Conservation (phyloP, 1,140 invertebrate species). For the Zaprionus camerounensis region DNA sequence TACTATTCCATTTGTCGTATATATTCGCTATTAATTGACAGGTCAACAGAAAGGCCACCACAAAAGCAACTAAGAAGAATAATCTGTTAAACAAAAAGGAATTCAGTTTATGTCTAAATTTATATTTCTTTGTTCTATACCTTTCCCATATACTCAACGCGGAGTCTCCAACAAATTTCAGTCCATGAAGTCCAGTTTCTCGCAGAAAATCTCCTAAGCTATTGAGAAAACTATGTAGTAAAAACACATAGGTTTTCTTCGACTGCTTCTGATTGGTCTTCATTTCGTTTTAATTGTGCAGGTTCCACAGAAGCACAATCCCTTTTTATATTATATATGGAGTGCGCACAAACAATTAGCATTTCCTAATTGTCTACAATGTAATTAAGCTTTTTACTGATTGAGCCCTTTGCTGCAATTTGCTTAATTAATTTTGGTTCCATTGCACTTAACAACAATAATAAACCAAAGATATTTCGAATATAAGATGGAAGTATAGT, state of each 20-base stretch:
- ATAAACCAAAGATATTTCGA: neutral
- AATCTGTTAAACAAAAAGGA: constrained; percentile 28
- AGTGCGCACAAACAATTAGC: constrained; percentile 2
- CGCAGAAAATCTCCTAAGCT: constrained; percentile 85
- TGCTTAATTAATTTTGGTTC: constrained; percentile 36
- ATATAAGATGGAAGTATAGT: neutral
- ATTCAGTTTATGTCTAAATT: neutral
- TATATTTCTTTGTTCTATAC: constrained; percentile 76
- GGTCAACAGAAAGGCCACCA: constrained; percentile 87
- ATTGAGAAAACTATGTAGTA: constrained; percentile 40
- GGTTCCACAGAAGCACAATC: neutral
- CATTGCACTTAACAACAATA: neutral
- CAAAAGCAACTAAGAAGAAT: constrained; percentile 86
- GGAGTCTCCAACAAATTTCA: constrained; percentile 90
- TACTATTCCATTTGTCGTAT: constrained; percentile 88
- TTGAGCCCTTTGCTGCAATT: constrained; percentile 21
- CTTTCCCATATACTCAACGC: constrained; percentile 88
- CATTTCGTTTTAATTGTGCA: constrained; percentile 11
- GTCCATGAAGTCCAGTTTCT: constrained; percentile 89
- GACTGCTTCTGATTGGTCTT: constrained; percentile 1
- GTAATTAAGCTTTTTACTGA: constrained; percentile 28
- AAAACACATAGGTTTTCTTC: constrained; percentile 20
- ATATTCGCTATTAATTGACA: constrained; percentile 89
- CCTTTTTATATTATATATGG: constrained; percentile 16
- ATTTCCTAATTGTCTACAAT: constrained; percentile 18